Base-by-base conservation (phyloP, 2,113 vertebrate species). In the Podocnemis expansa region DNA sequence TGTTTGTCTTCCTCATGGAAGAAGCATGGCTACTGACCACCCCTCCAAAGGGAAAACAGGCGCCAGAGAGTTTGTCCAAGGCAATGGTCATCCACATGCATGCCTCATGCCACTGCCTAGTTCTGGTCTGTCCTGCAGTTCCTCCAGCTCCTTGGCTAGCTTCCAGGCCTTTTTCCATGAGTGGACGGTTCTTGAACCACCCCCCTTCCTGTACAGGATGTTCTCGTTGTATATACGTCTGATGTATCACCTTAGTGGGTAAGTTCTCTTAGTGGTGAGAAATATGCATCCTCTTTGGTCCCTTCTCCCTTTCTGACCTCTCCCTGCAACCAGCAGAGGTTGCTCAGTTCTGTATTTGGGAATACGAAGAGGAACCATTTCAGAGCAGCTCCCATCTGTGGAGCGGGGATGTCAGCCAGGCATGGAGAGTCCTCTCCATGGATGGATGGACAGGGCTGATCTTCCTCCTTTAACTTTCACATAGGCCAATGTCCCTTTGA, bases 351-450 rank as follows among this genome's bases (percentile, higher is more conserved):
- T 70, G 63, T 19, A 34, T 70, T 70, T 38, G n/a, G n/a, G n/a
- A n/a, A 70, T 22, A 19, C 2, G n/a, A 4, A 70, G 34, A 10
- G 2, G 2, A 78, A 88, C 86, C 89, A 24, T 52, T 52, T 38
- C 60, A 55, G 0, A 0, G 10, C 58, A 2, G 21, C 0, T 0
- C 63, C 29, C 8, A 2, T 70, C 63, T 38, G 16, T 22, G n/a
- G 4, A 70, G n/a, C 4, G 34, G 21, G 21, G 63, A 19, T 70
- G 63, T 19, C 17, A 21, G 38, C 9, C n/a, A 70, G 2, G 63
- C 19, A 38, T 21, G 21, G 63, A 70, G 19, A 31, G 63, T 70
- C n/a, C 34, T 70, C n/a, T 70, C n/a, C 21, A 5, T 70, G 63
- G 19, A 70, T 7, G 38, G 63, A 70, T 19, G 4, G 38, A 70